Evolutionary conservation across 2,888 invertebrate species (phyloP), one percentile per base, ranked within the genome.

Genomic region (Ochropleura leucogaster): DNA sequence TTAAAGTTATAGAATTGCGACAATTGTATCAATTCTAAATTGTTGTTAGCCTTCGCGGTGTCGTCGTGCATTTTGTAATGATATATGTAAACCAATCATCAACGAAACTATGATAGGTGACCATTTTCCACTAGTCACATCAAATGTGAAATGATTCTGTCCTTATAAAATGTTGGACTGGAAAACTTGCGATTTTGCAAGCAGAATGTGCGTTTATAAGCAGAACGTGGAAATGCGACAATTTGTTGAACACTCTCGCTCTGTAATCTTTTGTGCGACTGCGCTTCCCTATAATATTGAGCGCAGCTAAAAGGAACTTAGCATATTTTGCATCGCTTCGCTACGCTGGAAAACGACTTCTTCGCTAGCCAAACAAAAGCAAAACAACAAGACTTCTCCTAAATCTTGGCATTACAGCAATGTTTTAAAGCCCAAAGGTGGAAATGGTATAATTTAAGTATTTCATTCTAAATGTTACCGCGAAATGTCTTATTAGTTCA

Each of bases 401-500:
- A 62, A 72, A 72, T 55, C 42, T 46, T 46, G 46, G 18, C 30
- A 47, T 59, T 65, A 14, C 79, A 46, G 68, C 49, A 40, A 68
- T 55, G 10, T 30, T 63, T 47, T 42, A 60, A 78, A 64, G 66
- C 60, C 68, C 60, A 69, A 69, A 47, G 57, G 53, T 66, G 68
- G 42, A 68, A 69, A 78, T 67, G 69, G 70, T 79, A 68, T 49
- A 68, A 75, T 75, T 86, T 68, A 73, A 79, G 75, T 74, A 55
- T 68, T 73, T 80, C 74, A 77, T 77, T 70, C 73, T 79, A 77
- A 74, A 78, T 63, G 73, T 80, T 72, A 83, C 85, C 85, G 80
- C 80, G 87, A 85, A 85, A 85, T 83, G 84, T 85, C 85, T 85
- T 87, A 87, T 85, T 86, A 86, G 81, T 86, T 85, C 83, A 87